Evolutionary conservation across 2,888 invertebrate species (phyloP).

Genomic region (Lasioglossum leucozonium): DNA sequence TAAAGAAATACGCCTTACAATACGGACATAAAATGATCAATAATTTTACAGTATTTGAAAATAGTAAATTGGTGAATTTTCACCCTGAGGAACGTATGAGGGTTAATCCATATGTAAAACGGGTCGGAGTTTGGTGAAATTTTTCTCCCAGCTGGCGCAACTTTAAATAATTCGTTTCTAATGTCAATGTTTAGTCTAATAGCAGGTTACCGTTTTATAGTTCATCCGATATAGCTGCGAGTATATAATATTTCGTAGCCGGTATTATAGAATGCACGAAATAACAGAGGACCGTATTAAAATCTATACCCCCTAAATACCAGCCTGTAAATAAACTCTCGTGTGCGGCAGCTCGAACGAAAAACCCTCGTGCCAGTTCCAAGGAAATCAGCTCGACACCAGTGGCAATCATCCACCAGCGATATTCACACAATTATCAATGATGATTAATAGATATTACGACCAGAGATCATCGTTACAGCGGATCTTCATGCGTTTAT

Average conservation of each 20-base stretch:
- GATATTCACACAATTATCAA: background rate
- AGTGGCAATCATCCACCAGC: background rate
- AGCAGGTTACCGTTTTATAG: background rate
- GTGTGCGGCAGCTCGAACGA: background rate
- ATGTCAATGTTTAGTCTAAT: background rate
- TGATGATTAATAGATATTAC: background rate
- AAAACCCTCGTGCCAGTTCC: constrained; percentile 9
- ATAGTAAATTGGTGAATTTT: too few relatives aligned
- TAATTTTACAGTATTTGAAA: too few relatives aligned
- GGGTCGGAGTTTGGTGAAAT: background rate
- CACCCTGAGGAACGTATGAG: too few relatives aligned
- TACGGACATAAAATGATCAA: too few relatives aligned
- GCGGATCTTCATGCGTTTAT: too few relatives aligned
- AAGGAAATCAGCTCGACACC: background rate
- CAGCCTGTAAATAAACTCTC: background rate
- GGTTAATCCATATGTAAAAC: background rate
- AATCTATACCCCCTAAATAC: background rate
- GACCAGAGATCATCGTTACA: background rate
- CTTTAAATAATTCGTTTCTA: background rate
- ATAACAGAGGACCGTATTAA: background rate
- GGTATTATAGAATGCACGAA: background rate
- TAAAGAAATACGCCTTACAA: too few relatives aligned
- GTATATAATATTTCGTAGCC: background rate
- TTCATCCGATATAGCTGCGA: background rate
- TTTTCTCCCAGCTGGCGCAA: background rate